Percentiles rank a stretch among this genome's conserved stretches.
phyloP scores from a whole-genome alignment of 2,797 vertebrate species.

The Centropyge bicolor region DNA sequence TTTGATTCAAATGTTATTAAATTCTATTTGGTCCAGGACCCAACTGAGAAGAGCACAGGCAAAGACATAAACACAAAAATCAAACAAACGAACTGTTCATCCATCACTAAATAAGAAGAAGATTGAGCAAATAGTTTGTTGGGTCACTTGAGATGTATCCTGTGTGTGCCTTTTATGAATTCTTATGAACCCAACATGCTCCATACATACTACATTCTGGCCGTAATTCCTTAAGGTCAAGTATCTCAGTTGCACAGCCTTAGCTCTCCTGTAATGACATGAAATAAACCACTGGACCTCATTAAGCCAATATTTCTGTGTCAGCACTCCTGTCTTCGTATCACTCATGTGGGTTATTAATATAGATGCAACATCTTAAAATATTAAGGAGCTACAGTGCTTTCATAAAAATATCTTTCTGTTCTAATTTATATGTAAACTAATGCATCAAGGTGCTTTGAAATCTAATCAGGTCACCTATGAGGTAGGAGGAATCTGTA shows the following conservation, averaged over 20 bases:
- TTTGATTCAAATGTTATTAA: too few relatives aligned
- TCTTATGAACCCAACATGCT: not conserved
- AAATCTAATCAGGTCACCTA: slow-evolving; percentile 19
- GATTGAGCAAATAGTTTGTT: not conserved
- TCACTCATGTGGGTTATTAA: not conserved
- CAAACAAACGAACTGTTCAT: too few relatives aligned
- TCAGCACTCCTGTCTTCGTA: not conserved
- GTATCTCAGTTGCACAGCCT: not conserved
- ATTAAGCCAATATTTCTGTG: not conserved
- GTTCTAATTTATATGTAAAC: slow-evolving; percentile 17
- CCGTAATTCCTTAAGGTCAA: not conserved
- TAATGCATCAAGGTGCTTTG: slow-evolving; percentile 16
- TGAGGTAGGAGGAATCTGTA: slow-evolving; percentile 11
- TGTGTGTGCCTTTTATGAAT: not conserved
- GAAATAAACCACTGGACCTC: slow-evolving; percentile 8
- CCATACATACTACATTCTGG: not conserved
- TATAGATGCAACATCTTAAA: not conserved
- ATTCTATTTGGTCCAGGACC: too few relatives aligned
- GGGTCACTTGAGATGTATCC: not conserved
- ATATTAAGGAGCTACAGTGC: not conserved
- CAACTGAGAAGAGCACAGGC: too few relatives aligned
- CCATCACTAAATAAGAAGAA: not conserved
- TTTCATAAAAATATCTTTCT: slow-evolving; percentile 4
- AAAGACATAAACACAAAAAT: too few relatives aligned
- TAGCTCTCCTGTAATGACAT: not conserved